Evolutionary conservation across 30 jellyfish, hydroid and myxozoan species (phyloP), one percentile per base, ranked within the genome.

Genomic region (Cassiopea xamachana): DNA sequence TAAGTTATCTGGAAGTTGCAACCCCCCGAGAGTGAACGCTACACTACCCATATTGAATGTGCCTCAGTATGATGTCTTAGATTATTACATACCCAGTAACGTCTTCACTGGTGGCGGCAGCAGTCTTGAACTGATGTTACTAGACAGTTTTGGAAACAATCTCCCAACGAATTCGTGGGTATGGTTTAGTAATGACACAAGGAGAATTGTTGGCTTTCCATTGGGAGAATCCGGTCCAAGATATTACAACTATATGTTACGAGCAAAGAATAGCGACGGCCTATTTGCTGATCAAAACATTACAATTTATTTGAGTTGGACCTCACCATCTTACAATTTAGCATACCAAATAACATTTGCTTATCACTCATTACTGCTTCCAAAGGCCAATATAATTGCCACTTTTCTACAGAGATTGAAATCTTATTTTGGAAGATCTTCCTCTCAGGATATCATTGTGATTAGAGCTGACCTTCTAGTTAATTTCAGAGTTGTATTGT

Each of bases 131-230:
- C 43, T 84, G 48, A 14, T 46, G 15, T 47, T 95, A 19, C 85
- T 87, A 15, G 62, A 64, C 59, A 48, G 78, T 5, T 74, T 19
- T 64, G 97, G 96, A 4, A 84, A 85, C 79, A 80, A 81, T 43
- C 70, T 91, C 67, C 60, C 91, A 1, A 47, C 89, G 43, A 82
- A 80, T 6, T 83, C 96, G 7, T 89, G 99, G 99, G 59, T 89
- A 46, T 80, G 95, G 91, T 96, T 90, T 62, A 75, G 91, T 75
- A 55, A 80, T 16, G 70, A 46, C 59, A 82, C 91, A 39, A 83
- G 93, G 59, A 68, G 69, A 46, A 87, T 95, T 12, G 60, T 75
- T 1, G 98, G 98, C 9, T 93, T 82, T 44, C 98, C 98, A n/a
- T 59, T 73, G n/a, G n/a, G 67, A 6, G 81, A 84, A 48, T 50